A percentile compares a stretch with the other conserved stretches of the same genome.
These are phyloP conservation scores for Thereva nobilitata DNA, from an alignment of 2,888 invertebrate species.

Conservation along the genomic window DNA sequence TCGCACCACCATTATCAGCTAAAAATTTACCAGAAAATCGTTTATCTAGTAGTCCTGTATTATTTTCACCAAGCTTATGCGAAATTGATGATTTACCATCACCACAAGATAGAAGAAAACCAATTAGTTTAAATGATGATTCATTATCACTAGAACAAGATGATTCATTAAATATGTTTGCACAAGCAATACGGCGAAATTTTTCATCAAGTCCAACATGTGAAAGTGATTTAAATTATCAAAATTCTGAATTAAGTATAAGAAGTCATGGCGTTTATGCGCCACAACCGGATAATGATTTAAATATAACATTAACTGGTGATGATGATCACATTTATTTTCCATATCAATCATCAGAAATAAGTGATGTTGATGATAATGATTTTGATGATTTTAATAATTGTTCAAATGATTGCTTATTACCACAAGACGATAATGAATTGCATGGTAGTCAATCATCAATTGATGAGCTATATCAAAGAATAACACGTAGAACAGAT, in stretches of 20 bases:
- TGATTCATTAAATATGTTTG: constrained; percentile 45
- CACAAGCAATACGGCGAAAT: constrained; percentile 43
- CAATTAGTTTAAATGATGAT: constrained; percentile 40
- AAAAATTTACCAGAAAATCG: constrained; percentile 37
- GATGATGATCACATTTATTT: constrained; percentile 51
- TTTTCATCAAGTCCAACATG: constrained; percentile 58
- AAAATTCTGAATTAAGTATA: constrained; percentile 68
- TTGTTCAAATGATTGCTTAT: constrained; percentile 45
- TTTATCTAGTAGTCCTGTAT: constrained; percentile 45
- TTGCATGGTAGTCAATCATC: constrained; percentile 51
- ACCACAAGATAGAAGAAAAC: constrained; percentile 44
- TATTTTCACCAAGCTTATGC: constrained; percentile 49
- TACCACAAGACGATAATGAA: constrained; percentile 42
- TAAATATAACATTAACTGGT: constrained; percentile 59
- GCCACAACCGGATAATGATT: constrained; percentile 63
- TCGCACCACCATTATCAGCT: constrained; percentile 35
- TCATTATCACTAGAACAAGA: constrained; percentile 36
- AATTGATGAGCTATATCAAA: constrained; percentile 72
- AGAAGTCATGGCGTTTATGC: constrained; percentile 68
- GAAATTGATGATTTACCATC: constrained; percentile 47
- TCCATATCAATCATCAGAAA: constrained; percentile 57
- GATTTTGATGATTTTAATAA: constrained; percentile 53
- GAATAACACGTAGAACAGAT: constrained; percentile 59
- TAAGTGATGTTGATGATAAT: constrained; percentile 55
- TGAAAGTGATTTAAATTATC: constrained; percentile 68